A percentile compares a stretch with the other conserved stretches of the same genome.
phyloP scores from a whole-genome alignment of 2,888 invertebrate genomes.

The Malacosoma neustria region DNA sequence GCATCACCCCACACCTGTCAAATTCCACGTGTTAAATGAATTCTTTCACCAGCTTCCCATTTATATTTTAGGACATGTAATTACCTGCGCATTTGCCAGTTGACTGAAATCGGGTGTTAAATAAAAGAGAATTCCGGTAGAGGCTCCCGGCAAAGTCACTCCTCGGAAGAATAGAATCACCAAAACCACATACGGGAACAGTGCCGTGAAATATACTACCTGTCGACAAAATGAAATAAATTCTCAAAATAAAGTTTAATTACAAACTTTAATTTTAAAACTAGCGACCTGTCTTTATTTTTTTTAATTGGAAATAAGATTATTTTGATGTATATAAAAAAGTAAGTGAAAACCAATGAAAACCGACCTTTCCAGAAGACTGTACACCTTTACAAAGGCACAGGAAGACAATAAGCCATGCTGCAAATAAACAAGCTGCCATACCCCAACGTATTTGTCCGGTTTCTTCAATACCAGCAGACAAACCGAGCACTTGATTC shows the following conservation, averaged over 20 bases:
- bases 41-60: not conserved
- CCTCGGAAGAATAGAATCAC: constrained; percentile 86
- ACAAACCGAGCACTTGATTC: constrained; percentile 79
- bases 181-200: constrained; percentile 84
- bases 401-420: constrained; percentile 86
- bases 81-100: constrained; percentile 80
- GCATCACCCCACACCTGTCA: constrained; percentile 86
- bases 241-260: too few species aligned
- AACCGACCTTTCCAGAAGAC: constrained; percentile 81
- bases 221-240: too few species aligned
- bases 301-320: too few species aligned
- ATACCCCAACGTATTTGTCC: constrained; percentile 80
- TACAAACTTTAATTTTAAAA: too few species aligned
- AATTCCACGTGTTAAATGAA: constrained; percentile 1
- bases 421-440: constrained; percentile 82
- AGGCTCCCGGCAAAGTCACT: constrained; percentile 85
- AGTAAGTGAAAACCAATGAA: too few species aligned
- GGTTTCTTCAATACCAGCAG: constrained; percentile 83
- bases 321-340: too few species aligned
- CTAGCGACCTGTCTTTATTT: too few species aligned
- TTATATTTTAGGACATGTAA: not conserved
- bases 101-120: constrained; percentile 85
- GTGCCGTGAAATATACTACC: constrained; percentile 85
- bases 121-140: constrained; percentile 85
- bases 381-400: constrained; percentile 87